Evolutionary conservation across 2,888 invertebrate genomes (phyloP).

Genomic region (Andricus curvator): DNA sequence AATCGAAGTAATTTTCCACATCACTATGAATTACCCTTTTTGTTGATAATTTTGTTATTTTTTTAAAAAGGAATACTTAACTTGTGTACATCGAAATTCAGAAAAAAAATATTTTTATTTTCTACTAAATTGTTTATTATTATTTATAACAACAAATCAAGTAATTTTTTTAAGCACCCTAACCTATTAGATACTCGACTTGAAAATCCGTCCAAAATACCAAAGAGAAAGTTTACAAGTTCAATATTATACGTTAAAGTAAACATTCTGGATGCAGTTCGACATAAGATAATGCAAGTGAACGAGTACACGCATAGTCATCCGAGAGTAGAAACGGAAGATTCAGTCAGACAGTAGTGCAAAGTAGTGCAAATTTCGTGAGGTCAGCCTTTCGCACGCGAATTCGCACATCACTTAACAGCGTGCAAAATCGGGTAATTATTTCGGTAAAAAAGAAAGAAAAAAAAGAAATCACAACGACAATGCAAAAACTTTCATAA

Average conservation of each 20-base stretch:
- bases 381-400: not conserved
- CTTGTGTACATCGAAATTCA: too few species aligned
- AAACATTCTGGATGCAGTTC: not conserved
- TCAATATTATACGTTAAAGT: not conserved
- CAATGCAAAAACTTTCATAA: not conserved
- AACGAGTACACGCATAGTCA: constrained; percentile 41
- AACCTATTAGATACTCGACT: too few species aligned
- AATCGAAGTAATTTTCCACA: too few species aligned
- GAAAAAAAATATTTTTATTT: too few species aligned
- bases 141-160: too few species aligned
- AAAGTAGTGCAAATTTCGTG: not conserved
- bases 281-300: not conserved
- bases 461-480: not conserved
- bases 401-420: not conserved
- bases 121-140: too few species aligned
- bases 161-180: too few species aligned
- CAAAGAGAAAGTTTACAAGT: too few species aligned
- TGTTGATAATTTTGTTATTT: too few species aligned
- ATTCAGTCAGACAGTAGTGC: constrained; percentile 48
- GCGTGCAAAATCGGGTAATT: not conserved
- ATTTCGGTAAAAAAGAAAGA: not conserved
- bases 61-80: too few species aligned
- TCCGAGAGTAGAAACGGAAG: constrained; percentile 51
- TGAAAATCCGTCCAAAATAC: too few species aligned
- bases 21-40: too few species aligned